Conservation (phyloP, 2,888 invertebrate genomes). For the Drosophila meridiana region DNA sequence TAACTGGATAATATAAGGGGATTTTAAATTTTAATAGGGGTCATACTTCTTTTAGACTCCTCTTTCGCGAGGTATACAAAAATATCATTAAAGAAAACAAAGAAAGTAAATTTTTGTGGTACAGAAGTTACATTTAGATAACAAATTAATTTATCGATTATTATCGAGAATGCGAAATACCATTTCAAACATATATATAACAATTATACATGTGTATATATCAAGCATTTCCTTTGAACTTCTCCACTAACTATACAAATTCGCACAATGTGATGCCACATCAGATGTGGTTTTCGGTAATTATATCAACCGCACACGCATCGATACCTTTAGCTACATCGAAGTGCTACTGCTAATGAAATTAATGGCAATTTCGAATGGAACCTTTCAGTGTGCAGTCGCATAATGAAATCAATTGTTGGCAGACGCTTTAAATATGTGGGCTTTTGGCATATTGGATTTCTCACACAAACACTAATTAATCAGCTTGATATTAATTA, state of each 20-base stretch:
- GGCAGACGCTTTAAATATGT: constrained; percentile 10
- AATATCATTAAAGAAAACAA: too few species aligned
- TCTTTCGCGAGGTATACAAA: too few species aligned
- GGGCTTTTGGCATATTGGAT: constrained; percentile 28
- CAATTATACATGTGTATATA: background rate
- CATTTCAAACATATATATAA: background rate
- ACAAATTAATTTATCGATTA: too few species aligned
- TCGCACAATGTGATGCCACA: background rate
- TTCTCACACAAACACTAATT: constrained; percentile 66
- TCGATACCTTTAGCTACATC: constrained; percentile 33
- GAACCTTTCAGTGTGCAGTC: constrained; percentile 11
- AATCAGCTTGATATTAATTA: constrained; percentile 76
- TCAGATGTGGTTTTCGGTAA: constrained; percentile 30
- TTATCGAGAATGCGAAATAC: too few species aligned
- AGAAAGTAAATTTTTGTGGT: too few species aligned
- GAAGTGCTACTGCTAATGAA: constrained; percentile 55
- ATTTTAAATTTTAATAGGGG: too few species aligned
- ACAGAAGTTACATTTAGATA: too few species aligned
- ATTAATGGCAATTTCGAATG: constrained; percentile 55
- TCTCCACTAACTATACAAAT: background rate
- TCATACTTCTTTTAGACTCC: too few species aligned
- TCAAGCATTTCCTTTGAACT: background rate
- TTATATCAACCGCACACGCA: constrained; percentile 48
- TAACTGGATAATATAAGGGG: too few species aligned
- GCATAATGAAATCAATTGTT: constrained; percentile 40